These are phyloP conservation scores for Trichacis sp. DNA, from an alignment of 2,888 invertebrate genomes.

Conservation along the genomic window DNA sequence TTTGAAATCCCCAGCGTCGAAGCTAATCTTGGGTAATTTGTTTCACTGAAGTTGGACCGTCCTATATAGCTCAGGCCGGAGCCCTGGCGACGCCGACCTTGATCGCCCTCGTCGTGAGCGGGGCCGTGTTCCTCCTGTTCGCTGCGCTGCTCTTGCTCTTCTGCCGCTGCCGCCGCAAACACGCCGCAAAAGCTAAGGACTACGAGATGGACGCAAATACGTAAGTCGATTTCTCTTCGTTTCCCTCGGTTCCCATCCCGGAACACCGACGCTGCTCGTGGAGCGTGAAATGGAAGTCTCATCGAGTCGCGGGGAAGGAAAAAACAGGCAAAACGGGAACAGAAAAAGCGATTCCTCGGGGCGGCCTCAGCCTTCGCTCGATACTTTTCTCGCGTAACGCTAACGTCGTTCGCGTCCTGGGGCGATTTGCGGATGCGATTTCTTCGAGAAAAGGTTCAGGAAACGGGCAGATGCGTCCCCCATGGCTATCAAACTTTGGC, in stretches of 20 bases:
- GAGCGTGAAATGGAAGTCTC: conserved; percentile 55
- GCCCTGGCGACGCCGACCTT: conserved; percentile 82
- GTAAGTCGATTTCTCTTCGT: conserved; percentile 63
- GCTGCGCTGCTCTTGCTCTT: conserved; percentile 83
- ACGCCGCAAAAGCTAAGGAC: conserved; percentile 85
- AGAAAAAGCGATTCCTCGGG: conserved; percentile 12
- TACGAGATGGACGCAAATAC: conserved; percentile 87
- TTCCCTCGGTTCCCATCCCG: too few species aligned
- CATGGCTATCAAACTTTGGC: background rate
- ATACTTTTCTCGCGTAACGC: conserved; percentile 11
- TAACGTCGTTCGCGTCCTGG: conserved; percentile 16
- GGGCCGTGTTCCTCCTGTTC: conserved; percentile 84
- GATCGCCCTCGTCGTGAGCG: conserved; percentile 83
- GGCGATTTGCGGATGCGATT: conserved; percentile 9
- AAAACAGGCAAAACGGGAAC: too few species aligned
- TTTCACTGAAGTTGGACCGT: conserved; percentile 78
- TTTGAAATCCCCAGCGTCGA: background rate
- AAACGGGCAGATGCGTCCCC: conserved; percentile 3
- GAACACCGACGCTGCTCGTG: too few species aligned
- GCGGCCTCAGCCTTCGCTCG: background rate
- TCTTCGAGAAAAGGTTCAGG: background rate
- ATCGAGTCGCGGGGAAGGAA: too few species aligned
- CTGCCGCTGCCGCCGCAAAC: conserved; percentile 87
- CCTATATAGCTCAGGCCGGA: conserved; percentile 84
- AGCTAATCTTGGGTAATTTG: conserved; percentile 22